Percentiles rank a stretch among this genome's conserved stretches.
These are phyloP conservation scores for Triops cancriformis DNA, from an alignment of 1,140 invertebrate genomes.

Conservation along the genomic window DNA sequence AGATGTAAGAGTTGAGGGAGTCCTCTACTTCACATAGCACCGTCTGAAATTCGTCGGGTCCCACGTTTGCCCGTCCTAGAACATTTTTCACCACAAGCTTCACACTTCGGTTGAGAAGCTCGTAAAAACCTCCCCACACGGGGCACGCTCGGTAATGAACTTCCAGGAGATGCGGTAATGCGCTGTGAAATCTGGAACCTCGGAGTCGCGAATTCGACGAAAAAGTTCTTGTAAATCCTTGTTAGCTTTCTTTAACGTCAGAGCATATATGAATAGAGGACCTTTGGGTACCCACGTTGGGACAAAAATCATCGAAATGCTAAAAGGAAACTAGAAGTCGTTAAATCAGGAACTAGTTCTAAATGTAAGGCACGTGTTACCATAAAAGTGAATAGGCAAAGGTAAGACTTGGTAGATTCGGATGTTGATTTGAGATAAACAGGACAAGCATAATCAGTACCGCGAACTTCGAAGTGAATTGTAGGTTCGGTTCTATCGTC, in stretches of 20 bases:
- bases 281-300: conserved; percentile 30
- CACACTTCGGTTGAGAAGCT: conserved; percentile 25
- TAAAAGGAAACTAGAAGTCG: conserved; percentile 31
- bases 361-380: conserved; percentile 34
- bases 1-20: too few relatives aligned
- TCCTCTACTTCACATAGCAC: conserved; percentile 28
- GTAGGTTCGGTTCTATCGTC: conserved; percentile 29
- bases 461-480: conserved; percentile 37
- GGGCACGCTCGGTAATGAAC: conserved; percentile 13
- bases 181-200: background rate
- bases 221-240: conserved; percentile 30
- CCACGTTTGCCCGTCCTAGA: conserved; percentile 24
- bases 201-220: background rate
- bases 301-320: conserved; percentile 33
- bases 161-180: conserved; percentile 1
- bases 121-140: conserved; percentile 30
- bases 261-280: conserved; percentile 38
- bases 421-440: conserved; percentile 33
- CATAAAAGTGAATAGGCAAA: too few relatives aligned
- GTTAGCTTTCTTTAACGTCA: conserved; percentile 37
- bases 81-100: conserved; percentile 28
- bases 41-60: conserved; percentile 29
- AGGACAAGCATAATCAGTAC: conserved; percentile 40
- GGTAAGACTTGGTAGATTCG: conserved; percentile 29
- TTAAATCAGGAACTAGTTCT: conserved; percentile 31